These are phyloP conservation scores for Phania funesta DNA, from an alignment of 2,888 invertebrate genomes.

Conservation along the genomic window DNA sequence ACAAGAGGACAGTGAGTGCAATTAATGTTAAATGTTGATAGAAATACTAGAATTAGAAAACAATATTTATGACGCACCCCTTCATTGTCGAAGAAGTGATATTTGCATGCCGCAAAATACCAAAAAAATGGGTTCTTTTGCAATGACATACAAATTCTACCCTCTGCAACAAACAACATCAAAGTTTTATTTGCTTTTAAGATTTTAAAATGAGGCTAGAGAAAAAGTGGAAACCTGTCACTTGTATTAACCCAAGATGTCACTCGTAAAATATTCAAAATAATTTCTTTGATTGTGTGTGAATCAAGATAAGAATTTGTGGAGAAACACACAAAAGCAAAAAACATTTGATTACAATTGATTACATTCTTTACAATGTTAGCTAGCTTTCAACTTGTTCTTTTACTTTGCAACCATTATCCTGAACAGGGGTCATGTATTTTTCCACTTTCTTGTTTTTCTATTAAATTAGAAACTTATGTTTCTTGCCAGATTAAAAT, in stretches of 20 bases:
- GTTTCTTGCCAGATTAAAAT: conserved; percentile 78
- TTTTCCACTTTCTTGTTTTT: not conserved
- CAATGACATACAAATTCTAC: conserved; percentile 23
- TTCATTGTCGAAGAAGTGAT: conserved; percentile 4
- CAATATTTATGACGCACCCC: conserved; percentile 74
- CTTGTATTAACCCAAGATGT: conserved; percentile 62
- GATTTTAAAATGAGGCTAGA: conserved; percentile 1
- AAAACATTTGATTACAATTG: conserved; percentile 13
- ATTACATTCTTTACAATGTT: conserved; percentile 5
- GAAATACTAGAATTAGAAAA: conserved; percentile 59
- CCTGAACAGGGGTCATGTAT: not conserved
- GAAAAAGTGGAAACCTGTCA: conserved; percentile 47
- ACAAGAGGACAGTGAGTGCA: conserved; percentile 79
- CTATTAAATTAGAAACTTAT: conserved; percentile 74
- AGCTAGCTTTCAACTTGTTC: conserved; percentile 4
- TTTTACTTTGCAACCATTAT: not conserved
- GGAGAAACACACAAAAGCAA: not conserved
- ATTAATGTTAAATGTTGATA: conserved; percentile 77
- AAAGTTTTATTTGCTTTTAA: conserved; percentile 54
- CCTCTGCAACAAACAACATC: conserved; percentile 4
- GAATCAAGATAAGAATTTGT: conserved; percentile 18
- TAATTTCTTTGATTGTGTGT: conserved; percentile 18
- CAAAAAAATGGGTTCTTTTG: conserved; percentile 22
- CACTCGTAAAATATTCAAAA: conserved; percentile 56
- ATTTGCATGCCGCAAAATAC: conserved; percentile 64